Base-by-base conservation (phyloP, 1,140 invertebrate species). In the Platyura marginata region DNA sequence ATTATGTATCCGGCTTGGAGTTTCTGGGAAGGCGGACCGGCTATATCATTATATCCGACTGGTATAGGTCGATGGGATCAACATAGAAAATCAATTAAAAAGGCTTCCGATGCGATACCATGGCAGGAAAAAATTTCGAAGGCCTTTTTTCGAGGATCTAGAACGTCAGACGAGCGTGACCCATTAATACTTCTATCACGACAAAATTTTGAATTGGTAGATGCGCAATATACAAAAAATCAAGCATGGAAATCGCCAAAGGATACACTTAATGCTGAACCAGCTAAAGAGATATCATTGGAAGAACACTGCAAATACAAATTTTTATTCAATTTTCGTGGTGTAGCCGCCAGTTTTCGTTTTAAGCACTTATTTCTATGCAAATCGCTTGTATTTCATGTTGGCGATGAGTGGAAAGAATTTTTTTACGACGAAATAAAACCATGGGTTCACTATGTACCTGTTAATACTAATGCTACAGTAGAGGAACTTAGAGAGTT, bases 1-100 rank as follows among this genome's bases (percentile, higher is more conserved):
- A 93, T 97, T 44, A 87, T 82, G 71, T 97, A 95, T 68, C 93
- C 93, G 38, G 84, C 92, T 0, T 97, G 93, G 93, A 80, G 85
- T 22, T 97, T 98, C 65, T 95, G 91, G 91, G 87, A 90, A 66
- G 92, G 93, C 36, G 93, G 93, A 2, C 93, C 93, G 34, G 92
- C 92, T 3, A 94, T 96, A 48, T 77, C 79, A 36, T 62, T 94
- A 6, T 93, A 95, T 67, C 92, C 93, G 0, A 81, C 73, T 41
- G 93, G 93, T 29, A 73, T 97, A 42, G 92, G 92, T 1, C 65
- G 87, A 38, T 98, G 93, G 93, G 89, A 95, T 64, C 52, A 77
- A 47, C 79, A 85, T 53, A 67, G 89, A 38, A 64, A 74, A 44
- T 73, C 75, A 23, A 68, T 96, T 37, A 67, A 74, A 15, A 65